Percentiles rank a stretch among this genome's conserved stretches.
Evolutionary conservation across 1,140 invertebrate species (phyloP).

Genomic region (Apis laboriosa): DNA sequence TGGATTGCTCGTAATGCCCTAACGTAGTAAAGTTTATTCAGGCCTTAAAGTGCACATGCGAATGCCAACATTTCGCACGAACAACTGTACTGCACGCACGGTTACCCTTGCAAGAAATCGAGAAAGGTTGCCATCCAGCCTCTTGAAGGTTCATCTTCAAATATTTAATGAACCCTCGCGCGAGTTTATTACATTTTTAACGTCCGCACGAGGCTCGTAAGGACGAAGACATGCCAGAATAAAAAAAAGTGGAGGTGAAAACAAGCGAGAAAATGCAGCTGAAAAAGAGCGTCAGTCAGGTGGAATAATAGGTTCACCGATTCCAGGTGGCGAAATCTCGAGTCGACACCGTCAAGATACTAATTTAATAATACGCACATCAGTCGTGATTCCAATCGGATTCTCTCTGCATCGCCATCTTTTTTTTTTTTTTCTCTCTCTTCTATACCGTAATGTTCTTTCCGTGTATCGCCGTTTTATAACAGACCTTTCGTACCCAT

Average conservation of each 20-base stretch:
- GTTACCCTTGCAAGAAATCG: constrained; percentile 10
- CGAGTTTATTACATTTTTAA: constrained; percentile 66
- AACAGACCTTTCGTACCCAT: neutral
- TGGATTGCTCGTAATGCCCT: constrained; percentile 56
- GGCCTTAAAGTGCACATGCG: neutral
- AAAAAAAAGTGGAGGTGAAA: neutral
- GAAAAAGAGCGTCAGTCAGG: neutral
- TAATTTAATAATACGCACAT: constrained; percentile 29
- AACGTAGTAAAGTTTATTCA: constrained; percentile 45
- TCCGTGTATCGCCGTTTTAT: constrained; percentile 22
- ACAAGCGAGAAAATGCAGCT: neutral
- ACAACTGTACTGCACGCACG: constrained; percentile 11
- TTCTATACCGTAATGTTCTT: constrained; percentile 22
- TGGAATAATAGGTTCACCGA: constrained; percentile 9
- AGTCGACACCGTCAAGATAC: constrained; percentile 3
- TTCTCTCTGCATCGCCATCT: neutral
- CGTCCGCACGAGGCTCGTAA: neutral
- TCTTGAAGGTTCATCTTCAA: constrained; percentile 56
- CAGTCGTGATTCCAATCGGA: neutral
- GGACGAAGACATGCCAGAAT: constrained; percentile 2
- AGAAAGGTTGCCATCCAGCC: constrained; percentile 12
- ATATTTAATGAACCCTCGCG: constrained; percentile 54
- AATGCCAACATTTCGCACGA: neutral
- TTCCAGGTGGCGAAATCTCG: neutral
- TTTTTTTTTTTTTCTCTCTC: neutral